Base-by-base conservation (phyloP, 2,888 invertebrate genomes). In the Entomobrya proxima region DNA sequence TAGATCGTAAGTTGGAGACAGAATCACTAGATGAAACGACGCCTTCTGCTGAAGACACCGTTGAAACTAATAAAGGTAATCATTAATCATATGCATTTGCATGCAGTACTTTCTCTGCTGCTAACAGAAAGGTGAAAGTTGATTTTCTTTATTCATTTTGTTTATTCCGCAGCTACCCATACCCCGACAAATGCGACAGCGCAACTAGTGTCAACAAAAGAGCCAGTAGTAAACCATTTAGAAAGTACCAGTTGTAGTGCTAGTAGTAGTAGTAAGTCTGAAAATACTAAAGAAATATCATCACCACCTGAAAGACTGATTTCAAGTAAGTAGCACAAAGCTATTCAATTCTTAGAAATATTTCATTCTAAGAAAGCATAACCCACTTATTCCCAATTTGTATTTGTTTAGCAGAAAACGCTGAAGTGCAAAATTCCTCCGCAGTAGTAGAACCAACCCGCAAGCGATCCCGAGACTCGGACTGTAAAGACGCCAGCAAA, bases 1-100 rank as follows among this genome's bases (percentile, higher is more conserved):
- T 84, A 30, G 84, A 84, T 35, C 50, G 84, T 18, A 84, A 84
- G 37, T 35, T 84, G 30, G 84, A 77, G 24, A 3, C 58, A 11
- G 78, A 84, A 27, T 7, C 78, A 58, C 55, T 78, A 15, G 78
- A 61, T n/a, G 84, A 69, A 11, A 32, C 24, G 0, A 18, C 37
- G 18, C 11, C 52, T n/a, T n/a, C n/a, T 7, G 3, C 30, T 21
- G 58, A 50, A 24, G 78, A 72, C 5, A 44, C n/a, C 5, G 9
- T n/a, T 6, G 40, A 6, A 32, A 55, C 55, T 30, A 55, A 35
- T 18, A 76, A 13, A 13, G 55, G 37, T 55, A 74, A 74, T 7
- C 47, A 72, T 37, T 37, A 27, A 32, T 15, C n/a, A 6, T 55
- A n/a, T n/a, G 55, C 55, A 18, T 55, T 35, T 6, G 18, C 35